Evolutionary conservation across 1,140 invertebrate species (phyloP).

Genomic region (Gonioctena quinquepunctata): DNA sequence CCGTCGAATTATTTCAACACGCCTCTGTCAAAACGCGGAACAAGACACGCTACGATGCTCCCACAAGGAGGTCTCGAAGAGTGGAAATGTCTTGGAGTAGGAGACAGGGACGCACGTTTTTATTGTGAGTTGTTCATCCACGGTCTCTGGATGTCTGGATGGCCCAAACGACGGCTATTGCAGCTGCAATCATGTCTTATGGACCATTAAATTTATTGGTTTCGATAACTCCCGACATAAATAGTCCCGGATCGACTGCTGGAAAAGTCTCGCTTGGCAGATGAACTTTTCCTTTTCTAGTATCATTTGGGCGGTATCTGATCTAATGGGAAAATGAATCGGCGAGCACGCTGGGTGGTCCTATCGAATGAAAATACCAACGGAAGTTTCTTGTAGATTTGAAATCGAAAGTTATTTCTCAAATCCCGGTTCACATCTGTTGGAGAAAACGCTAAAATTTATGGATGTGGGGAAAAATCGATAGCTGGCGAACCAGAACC

Average conservation of each 20-base stretch:
- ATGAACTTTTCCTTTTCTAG: neutral
- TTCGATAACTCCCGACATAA: conserved; percentile 34
- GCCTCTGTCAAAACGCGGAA: neutral
- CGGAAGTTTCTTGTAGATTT: too few species aligned
- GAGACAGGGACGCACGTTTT: conserved; percentile 1
- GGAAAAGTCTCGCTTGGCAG: neutral
- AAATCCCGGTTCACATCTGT: too few species aligned
- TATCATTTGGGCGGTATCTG: neutral
- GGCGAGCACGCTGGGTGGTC: neutral
- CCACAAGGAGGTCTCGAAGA: neutral
- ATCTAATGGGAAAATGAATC: conserved; percentile 1
- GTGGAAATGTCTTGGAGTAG: neutral
- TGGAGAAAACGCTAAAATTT: too few species aligned
- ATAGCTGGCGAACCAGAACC: neutral
- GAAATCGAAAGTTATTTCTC: too few species aligned
- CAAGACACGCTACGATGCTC: neutral
- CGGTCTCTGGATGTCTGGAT: neutral
- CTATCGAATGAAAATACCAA: too few species aligned
- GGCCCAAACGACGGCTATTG: neutral
- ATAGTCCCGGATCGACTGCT: conserved; percentile 9
- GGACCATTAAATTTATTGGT: conserved; percentile 38
- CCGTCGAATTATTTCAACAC: too few species aligned
- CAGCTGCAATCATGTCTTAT: conserved; percentile 31
- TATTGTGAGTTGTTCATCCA: conserved; percentile 2
- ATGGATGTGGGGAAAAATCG: neutral